Conservation (phyloP, 2,888 invertebrate genomes). For the Orchesellides sinensis region DNA sequence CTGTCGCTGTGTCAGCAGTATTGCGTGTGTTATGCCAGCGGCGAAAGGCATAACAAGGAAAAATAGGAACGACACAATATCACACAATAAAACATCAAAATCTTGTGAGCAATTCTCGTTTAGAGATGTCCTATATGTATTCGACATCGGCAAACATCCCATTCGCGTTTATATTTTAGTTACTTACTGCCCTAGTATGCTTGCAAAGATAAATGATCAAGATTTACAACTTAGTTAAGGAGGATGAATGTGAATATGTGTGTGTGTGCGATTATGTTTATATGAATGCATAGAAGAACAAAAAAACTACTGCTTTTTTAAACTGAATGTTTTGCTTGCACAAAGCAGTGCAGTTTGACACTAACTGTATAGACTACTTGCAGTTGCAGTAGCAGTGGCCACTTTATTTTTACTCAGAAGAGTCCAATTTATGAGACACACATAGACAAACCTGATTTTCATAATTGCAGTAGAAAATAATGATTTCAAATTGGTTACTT, state of each 20-base stretch:
- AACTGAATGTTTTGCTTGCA: too few species aligned
- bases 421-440: too few species aligned
- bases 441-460: slow-evolving; percentile 22
- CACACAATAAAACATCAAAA: background rate
- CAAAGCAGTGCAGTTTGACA: too few species aligned
- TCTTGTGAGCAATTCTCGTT: background rate
- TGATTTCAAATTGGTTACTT: background rate
- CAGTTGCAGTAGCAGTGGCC: too few species aligned
- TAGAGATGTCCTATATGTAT: too few species aligned
- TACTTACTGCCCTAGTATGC: slow-evolving; percentile 25
- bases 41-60: background rate
- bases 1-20: slow-evolving; percentile 53
- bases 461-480: slow-evolving; percentile 13
- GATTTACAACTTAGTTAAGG: slow-evolving; percentile 18
- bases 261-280: too few species aligned
- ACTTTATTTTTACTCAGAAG: too few species aligned
- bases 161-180: too few species aligned
- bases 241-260: background rate
- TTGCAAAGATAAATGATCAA: slow-evolving; percentile 33
- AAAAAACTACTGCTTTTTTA: too few species aligned
- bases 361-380: background rate
- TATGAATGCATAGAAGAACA: too few species aligned
- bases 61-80: background rate
- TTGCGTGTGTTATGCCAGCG: slow-evolving; percentile 26
- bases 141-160: too few species aligned